Percentiles rank a stretch among this genome's conserved stretches.
Evolutionary conservation across 2,113 vertebrate species (phyloP).

Genomic region (Plecotus auritus): DNA sequence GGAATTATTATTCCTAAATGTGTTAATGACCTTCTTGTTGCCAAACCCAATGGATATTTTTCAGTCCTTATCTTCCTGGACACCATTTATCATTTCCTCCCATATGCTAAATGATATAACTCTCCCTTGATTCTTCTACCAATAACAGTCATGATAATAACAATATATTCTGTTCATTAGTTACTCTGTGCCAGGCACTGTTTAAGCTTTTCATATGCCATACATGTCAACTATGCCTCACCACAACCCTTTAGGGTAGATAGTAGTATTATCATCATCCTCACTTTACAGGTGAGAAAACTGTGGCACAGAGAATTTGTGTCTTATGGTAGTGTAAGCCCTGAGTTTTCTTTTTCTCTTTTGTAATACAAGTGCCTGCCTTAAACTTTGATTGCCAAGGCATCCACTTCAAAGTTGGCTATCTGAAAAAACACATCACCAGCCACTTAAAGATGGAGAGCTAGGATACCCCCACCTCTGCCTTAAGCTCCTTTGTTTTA

Average conservation of each 20-base stretch:
- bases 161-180: slow-evolving; percentile 3
- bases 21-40: neutral
- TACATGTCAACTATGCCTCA: neutral
- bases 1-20: slow-evolving; percentile 13
- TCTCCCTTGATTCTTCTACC: neutral
- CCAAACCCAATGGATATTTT: neutral
- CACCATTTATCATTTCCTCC: neutral
- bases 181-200: neutral
- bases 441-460: neutral
- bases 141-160: slow-evolving; percentile 26
- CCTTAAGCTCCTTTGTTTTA: neutral
- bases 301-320: neutral
- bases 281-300: slow-evolving; percentile 15
- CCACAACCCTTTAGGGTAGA: neutral
- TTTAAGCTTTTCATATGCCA: neutral
- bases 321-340: neutral
- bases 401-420: neutral
- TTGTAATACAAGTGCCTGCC: neutral
- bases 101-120: neutral
- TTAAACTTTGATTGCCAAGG: neutral
- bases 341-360: neutral
- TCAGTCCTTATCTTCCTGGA: neutral
- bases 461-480: neutral
- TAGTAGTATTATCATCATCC: neutral
- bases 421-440: neutral